phyloP scores from a whole-genome alignment of 1,140 invertebrate species.

The Harpegnathos saltator region DNA sequence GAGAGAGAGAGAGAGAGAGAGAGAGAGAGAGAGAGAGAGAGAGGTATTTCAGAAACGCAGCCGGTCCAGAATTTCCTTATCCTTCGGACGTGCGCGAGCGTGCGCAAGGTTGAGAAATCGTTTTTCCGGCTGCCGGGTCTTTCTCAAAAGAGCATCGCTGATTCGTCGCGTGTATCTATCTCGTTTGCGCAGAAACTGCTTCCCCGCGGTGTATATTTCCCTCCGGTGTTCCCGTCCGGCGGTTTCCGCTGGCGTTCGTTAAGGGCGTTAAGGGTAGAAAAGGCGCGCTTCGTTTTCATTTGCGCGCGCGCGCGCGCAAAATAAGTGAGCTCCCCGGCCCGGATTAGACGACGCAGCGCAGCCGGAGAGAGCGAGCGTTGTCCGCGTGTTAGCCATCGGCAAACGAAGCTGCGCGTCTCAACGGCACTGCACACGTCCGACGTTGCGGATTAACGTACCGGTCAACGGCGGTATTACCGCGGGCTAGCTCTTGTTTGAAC shows the following conservation, averaged over 20 bases:
- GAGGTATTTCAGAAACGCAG: constrained; percentile 50
- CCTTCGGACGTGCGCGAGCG: neutral
- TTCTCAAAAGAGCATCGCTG: constrained; percentile 45
- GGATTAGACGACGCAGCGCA: neutral
- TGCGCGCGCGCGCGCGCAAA: neutral
- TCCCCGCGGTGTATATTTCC: constrained; percentile 32
- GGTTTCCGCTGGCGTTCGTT: constrained; percentile 21
- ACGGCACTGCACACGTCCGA: neutral
- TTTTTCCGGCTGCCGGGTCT: constrained; percentile 12
- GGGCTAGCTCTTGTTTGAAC: neutral
- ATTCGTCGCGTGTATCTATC: constrained; percentile 39
- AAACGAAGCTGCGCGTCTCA: neutral
- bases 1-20: neutral
- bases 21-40: neutral
- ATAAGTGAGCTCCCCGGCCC: neutral
- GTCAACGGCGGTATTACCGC: neutral
- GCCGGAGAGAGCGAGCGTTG: neutral
- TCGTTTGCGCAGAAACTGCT: constrained; percentile 47
- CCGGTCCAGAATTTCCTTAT: constrained; percentile 38
- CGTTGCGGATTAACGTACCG: neutral
- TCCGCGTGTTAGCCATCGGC: neutral
- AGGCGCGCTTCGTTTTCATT: constrained; percentile 35
- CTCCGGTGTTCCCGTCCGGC: constrained; percentile 15
- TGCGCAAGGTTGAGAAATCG: constrained; percentile 48
- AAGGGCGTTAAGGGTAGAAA: constrained; percentile 18